Conservation (phyloP, 2,113 vertebrate species). For the Orycteropus afer region DNA sequence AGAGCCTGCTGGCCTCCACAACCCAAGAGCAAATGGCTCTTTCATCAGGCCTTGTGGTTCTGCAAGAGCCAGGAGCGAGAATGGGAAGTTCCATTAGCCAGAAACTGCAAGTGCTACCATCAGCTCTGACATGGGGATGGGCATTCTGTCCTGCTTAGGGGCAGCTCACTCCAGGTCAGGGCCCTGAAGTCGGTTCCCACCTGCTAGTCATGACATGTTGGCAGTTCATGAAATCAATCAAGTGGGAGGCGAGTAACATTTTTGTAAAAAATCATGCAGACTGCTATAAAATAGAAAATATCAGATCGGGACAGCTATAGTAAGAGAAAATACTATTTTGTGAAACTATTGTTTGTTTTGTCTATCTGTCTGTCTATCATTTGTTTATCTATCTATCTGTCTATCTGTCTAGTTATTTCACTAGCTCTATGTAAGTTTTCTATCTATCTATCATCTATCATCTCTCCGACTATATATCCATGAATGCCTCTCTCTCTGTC, state of each 20-base stretch:
- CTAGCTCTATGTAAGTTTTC: not conserved
- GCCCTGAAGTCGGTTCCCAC: too few relatives aligned
- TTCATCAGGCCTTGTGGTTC: not conserved
- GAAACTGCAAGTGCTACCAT: fast-evolving
- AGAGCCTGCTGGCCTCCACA: not conserved
- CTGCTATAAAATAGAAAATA: not conserved
- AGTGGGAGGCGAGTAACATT: not conserved
- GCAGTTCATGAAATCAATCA: not conserved
- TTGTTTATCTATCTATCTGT: too few relatives aligned
- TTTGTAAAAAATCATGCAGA: not conserved
- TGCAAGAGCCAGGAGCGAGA: not conserved
- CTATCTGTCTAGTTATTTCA: too few relatives aligned
- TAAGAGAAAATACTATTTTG: not conserved
- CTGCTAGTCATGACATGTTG: not conserved
- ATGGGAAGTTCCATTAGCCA: not conserved
- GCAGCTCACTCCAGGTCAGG: not conserved
- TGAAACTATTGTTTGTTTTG: not conserved
- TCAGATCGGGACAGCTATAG: too few relatives aligned
- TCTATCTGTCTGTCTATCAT: not conserved
- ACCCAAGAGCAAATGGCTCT: not conserved
- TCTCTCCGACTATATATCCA: too few relatives aligned
- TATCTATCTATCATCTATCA: not conserved
- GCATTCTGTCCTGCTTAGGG: not conserved
- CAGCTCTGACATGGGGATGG: not conserved
- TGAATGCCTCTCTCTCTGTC: not conserved